These are phyloP conservation scores for Mystacornis crossleyi DNA, from an alignment of 2,113 vertebrate species.

Conservation along the genomic window DNA sequence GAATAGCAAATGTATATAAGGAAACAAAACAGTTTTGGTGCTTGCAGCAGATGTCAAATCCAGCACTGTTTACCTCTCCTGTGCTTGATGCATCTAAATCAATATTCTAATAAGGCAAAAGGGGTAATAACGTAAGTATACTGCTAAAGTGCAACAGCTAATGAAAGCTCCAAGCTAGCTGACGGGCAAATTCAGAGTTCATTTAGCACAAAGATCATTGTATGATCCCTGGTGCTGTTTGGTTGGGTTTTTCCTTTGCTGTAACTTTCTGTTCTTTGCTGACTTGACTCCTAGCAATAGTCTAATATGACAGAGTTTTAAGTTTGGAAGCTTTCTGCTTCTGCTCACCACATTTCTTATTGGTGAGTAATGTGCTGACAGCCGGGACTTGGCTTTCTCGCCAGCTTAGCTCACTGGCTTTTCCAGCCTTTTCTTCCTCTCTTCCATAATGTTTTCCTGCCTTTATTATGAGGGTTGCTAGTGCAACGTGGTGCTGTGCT, in stretches of 20 bases:
- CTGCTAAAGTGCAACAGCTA: neutral
- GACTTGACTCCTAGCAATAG: slow-evolving; percentile 19
- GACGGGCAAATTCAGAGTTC: neutral
- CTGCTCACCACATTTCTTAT: slow-evolving; percentile 62
- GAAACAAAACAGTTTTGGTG: neutral
- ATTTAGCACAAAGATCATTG: neutral
- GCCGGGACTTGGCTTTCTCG: neutral
- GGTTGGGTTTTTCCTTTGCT: neutral
- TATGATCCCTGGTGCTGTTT: neutral
- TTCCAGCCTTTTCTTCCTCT: slow-evolving; percentile 13
- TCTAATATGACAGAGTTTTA: slow-evolving; percentile 38
- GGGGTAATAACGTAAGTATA: fast-evolving
- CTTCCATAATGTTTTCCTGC: neutral
- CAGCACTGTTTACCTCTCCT: neutral
- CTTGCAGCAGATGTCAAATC: neutral
- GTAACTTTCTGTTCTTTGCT: slow-evolving; percentile 60
- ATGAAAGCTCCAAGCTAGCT: neutral
- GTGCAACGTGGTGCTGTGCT: neutral
- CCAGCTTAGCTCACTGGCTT: neutral
- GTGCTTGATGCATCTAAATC: neutral
- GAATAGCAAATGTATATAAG: neutral
- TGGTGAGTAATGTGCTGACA: slow-evolving; percentile 72
- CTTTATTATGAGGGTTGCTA: slow-evolving; percentile 54
- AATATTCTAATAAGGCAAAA: neutral
- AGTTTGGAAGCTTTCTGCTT: slow-evolving; percentile 23